phyloP scores from a whole-genome alignment of 2,113 vertebrate species.

The Todiramphus chloris region DNA sequence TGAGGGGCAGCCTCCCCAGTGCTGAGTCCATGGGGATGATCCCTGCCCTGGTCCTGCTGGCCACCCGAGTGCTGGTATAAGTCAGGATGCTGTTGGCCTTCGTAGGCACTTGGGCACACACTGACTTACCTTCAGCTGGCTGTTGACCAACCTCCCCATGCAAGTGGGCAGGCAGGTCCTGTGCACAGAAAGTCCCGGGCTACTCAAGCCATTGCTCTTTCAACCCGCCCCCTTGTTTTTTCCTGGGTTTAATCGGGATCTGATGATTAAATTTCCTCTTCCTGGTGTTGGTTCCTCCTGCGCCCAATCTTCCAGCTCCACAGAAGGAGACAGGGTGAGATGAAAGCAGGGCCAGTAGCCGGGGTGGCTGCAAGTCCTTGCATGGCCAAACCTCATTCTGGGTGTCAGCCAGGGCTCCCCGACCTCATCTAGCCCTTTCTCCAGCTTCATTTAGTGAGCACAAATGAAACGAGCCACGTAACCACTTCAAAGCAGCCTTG shows the following conservation, averaged over 20 bases:
- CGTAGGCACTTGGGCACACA: neutral
- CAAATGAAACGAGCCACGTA: accelerated
- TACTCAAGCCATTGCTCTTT: accelerated
- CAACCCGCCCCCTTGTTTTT: conserved; percentile 21
- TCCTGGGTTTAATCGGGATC: conserved; percentile 14
- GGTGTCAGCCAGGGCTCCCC: neutral
- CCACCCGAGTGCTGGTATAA: neutral
- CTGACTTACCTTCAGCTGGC: neutral
- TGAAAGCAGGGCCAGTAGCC: neutral
- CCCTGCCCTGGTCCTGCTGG: neutral
- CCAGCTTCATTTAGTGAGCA: accelerated
- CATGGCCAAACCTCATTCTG: accelerated
- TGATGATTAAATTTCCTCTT: conserved; percentile 57
- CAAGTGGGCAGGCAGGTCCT: accelerated
- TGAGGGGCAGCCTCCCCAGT: neutral
- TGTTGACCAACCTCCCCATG: neutral
- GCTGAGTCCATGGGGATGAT: neutral
- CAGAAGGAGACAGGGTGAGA: neutral
- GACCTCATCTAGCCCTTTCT: neutral
- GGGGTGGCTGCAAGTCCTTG: accelerated
- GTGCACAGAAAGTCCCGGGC: neutral
- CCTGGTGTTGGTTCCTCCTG: conserved; percentile 22
- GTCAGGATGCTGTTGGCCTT: neutral
- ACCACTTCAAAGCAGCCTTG: neutral
- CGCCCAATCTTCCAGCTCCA: accelerated